A percentile compares a stretch with the other conserved stretches of the same genome.
Evolutionary conservation across 92 coral and sea anemone species (phyloP).

Genomic region (Siderastrea radians): DNA sequence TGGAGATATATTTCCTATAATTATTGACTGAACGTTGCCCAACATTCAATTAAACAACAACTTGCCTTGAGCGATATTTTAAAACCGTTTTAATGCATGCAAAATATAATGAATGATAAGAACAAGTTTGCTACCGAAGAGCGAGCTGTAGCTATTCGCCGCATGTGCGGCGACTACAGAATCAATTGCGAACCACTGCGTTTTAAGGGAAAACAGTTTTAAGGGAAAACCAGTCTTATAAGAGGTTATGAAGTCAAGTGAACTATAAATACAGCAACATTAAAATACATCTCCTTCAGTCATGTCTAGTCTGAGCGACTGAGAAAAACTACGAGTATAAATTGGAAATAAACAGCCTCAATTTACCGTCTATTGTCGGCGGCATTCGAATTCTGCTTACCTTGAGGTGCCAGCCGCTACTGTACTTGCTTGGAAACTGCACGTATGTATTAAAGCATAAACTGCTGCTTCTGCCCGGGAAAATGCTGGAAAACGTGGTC

Average conservation of each 20-base stretch:
- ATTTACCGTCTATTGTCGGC: neutral
- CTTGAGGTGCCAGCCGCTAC: neutral
- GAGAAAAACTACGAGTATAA: neutral
- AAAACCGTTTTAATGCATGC: neutral
- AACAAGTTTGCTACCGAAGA: too few relatives aligned
- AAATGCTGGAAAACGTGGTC: neutral
- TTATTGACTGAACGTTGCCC: too few relatives aligned
- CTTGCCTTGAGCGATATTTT: neutral
- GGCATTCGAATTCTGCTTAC: constrained; percentile 3
- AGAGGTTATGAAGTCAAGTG: constrained; percentile 1
- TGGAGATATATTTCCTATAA: too few relatives aligned
- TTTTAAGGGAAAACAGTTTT: too few relatives aligned
- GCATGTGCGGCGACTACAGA: too few relatives aligned
- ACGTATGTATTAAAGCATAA: neutral
- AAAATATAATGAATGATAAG: neutral
- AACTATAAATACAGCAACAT: neutral
- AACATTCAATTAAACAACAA: too few relatives aligned
- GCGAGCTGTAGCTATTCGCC: too few relatives aligned
- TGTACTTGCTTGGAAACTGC: neutral
- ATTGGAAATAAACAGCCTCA: too few relatives aligned
- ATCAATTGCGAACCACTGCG: too few relatives aligned
- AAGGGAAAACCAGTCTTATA: too few relatives aligned
- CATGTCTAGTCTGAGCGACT: neutral
- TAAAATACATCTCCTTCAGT: neutral
- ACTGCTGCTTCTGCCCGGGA: constrained; percentile 8